Conservation (phyloP, 2,797 vertebrate genomes). For the Ctenosaura bakeri region DNA sequence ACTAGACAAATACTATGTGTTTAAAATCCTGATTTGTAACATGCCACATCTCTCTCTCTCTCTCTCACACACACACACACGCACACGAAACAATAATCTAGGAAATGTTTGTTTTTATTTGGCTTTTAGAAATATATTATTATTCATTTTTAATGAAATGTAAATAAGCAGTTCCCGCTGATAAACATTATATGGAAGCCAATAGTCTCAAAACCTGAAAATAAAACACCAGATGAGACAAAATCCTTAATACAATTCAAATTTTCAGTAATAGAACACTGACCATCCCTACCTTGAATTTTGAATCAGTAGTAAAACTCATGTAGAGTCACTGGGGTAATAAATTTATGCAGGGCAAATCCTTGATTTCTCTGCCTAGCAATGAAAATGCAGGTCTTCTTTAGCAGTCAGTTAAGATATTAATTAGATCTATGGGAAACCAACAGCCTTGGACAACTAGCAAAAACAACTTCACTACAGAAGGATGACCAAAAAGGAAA, state of each 20-base stretch:
- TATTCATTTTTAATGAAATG: neutral
- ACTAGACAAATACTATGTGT: neutral
- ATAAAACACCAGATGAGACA: neutral
- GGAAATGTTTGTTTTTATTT: neutral
- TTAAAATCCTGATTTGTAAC: neutral
- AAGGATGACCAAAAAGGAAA: neutral
- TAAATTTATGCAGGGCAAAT: neutral
- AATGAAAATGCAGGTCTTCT: slow-evolving; percentile 13
- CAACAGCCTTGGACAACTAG: slow-evolving; percentile 5
- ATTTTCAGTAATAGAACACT: neutral
- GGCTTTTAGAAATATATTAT: neutral
- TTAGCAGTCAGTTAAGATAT: neutral
- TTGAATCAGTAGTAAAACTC: slow-evolving; percentile 6
- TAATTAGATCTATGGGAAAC: neutral
- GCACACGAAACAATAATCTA: neutral
- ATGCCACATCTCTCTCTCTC: neutral
- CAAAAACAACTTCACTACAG: slow-evolving; percentile 12
- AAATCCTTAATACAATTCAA: neutral
- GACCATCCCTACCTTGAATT: neutral
- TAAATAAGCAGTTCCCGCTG: neutral
- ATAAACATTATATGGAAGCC: neutral
- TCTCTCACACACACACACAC: too few species aligned
- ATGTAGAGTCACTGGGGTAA: neutral
- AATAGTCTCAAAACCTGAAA: neutral
- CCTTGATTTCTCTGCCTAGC: neutral